Evolutionary conservation across 2,888 invertebrate species (phyloP), one percentile per base, ranked within the genome.

Genomic region (Rotaria magnacalcarata): DNA sequence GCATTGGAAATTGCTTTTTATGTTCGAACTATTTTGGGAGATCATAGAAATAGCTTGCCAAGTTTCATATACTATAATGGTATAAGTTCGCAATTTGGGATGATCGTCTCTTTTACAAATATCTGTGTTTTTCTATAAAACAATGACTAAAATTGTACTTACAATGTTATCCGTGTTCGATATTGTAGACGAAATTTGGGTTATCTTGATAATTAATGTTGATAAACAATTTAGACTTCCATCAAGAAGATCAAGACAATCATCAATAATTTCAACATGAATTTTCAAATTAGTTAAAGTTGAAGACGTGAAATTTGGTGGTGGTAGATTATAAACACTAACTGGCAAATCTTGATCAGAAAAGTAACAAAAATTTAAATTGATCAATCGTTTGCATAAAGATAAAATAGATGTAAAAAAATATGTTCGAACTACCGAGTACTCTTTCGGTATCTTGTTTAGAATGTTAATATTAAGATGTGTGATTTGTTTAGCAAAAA

Each of bases 221-320:
- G 74, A 7, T 74, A 41, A 74, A 74, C 10, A 74, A n/a, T 74
- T 19, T 1, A 74, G 16, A 41, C n/a, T 3, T 1, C 41, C 74
- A 74, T 74, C 41, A 34, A 74, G 74, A 74, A 74, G 74, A 74
- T n/a, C 41, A n/a, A 74, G n/a, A 41, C 74, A 74, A n/a, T 74
- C 74, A 41, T 2, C n/a, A 1, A 74, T 41, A 74, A 6, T 74
- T 5, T 0, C 8, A 21, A 74, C 16, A 74, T 41, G 41, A 10
- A 74, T 34, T 74, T 74, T 74, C n/a, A 74, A 41, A 41, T 41
- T 74, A 3, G 4, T 74, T 16, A 74, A 74, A 74, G 74, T 41
- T 41, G 74, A 74, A 74, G 74, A 74, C 21, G 41, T 41, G 3
- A 0, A 10, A 41, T 41, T 41, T 74, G 5, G 16, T 74, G 6